Conservation (phyloP, 2,113 vertebrate genomes). For the Apaloderma vittatum region DNA sequence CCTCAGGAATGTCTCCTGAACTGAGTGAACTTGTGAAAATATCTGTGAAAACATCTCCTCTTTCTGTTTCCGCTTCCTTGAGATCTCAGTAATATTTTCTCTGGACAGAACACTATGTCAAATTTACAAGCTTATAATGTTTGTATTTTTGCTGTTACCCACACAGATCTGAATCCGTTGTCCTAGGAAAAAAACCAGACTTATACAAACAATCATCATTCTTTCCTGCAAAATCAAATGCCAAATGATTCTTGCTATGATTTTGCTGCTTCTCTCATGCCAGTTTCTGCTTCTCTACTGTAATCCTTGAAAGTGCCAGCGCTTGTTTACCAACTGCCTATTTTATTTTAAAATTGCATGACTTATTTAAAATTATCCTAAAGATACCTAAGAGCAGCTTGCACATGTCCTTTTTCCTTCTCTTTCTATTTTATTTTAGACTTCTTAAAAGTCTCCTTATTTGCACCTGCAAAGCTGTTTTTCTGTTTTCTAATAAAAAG, state of each 20-base stretch:
- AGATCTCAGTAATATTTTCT: conserved; percentile 68
- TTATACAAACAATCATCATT: not conserved
- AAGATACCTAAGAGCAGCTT: not conserved
- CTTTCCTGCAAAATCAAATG: conserved; percentile 30
- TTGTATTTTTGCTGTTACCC: conserved; percentile 44
- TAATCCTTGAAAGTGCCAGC: not conserved
- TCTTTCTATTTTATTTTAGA: conserved; percentile 25
- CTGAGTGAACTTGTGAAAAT: conserved; percentile 69
- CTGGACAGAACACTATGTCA: conserved; percentile 45
- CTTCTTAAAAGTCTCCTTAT: conserved; percentile 20
- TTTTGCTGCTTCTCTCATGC: not conserved
- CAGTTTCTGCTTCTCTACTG: not conserved
- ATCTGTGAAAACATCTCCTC: conserved; percentile 52
- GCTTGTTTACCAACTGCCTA: not conserved
- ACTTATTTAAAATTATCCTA: conserved; percentile 31
- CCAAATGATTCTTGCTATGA: not conserved
- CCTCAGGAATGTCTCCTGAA: conserved; percentile 53
- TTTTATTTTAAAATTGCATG: not conserved
- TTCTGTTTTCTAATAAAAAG: not conserved
- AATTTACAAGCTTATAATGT: conserved; percentile 42
- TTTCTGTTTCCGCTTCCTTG: conserved; percentile 69
- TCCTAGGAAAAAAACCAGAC: not conserved
- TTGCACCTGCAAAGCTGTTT: not conserved
- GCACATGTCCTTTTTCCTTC: conserved; percentile 15
- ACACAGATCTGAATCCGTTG: not conserved